Evolutionary conservation across 2,797 vertebrate species (phyloP).

Genomic region (Hyperoplus lanceolatus): DNA sequence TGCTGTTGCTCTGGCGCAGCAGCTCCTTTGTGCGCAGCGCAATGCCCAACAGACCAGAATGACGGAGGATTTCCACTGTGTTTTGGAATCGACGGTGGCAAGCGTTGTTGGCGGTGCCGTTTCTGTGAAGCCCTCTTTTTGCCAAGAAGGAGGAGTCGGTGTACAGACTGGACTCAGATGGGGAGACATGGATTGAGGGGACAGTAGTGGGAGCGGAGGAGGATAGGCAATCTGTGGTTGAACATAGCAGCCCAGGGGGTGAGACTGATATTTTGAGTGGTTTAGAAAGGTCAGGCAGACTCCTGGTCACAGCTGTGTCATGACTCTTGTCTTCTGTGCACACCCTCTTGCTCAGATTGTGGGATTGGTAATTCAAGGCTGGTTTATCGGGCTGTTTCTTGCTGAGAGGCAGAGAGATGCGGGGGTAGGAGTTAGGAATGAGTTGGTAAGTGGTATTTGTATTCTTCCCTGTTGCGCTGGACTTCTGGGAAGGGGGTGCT

Average conservation of each 20-base stretch:
- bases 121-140: conserved; percentile 45
- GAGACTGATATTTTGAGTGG: conserved; percentile 39
- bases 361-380: conserved; percentile 45
- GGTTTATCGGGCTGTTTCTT: conserved; percentile 77
- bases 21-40: conserved; percentile 83
- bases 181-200: conserved; percentile 49
- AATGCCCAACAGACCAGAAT: conserved; percentile 83
- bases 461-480: conserved; percentile 54
- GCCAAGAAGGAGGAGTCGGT: conserved; percentile 26
- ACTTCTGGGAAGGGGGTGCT: conserved; percentile 48
- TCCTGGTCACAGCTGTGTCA: conserved; percentile 24
- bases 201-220: conserved; percentile 42
- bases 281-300: conserved; percentile 39
- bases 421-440: conserved; percentile 82
- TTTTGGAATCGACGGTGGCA: conserved; percentile 80
- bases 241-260: conserved; percentile 20
- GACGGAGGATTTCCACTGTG: conserved; percentile 80
- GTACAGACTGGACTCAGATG: conserved; percentile 43
- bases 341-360: conserved; percentile 77
- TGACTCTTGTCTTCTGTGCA: conserved; percentile 69
- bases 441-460: conserved; percentile 72
- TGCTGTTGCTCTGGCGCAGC: conserved; percentile 75
- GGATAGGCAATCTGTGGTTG: conserved; percentile 19
- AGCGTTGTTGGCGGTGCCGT: conserved; percentile 9
- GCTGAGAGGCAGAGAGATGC: conserved; percentile 82